Evolutionary conservation across 2,797 vertebrate genomes (phyloP), one percentile per base, ranked within the genome.

Genomic region (Rhinogobio ventralis): DNA sequence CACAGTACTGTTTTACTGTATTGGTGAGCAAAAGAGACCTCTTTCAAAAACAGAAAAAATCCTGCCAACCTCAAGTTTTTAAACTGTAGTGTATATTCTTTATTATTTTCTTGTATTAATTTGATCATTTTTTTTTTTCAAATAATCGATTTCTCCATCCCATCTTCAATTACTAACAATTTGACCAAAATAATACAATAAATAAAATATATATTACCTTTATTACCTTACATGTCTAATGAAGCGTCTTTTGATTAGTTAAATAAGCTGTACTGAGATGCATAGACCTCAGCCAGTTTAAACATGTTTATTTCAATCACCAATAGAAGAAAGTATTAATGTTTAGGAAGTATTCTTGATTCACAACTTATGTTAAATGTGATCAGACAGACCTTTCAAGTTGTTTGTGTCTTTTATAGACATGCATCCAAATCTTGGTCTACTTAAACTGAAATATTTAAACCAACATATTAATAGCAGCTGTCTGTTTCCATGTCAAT

Each of bases 401-500:
- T 10, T 17, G 46, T 80, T 36, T 66, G 42, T 67, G 42, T 36
- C 2, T 14, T 45, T 39, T 42, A 7, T 6, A 14, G 8, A 30
- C 25, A 73, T 25, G 11, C 25, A 68, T 64, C 14, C 11, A 75
- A 66, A 36, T 66, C 10, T 73, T 64, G 19, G 8, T 42, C 9
- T 71, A 36, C 36, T 39, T 53, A 42, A 69, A 69, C 66, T 55
- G 23, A 69, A 13, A 23, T 13, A 71, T 81, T 57, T 71, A 57
- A 79, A 67, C 28, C 13, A 25, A 46, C 67, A 72, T 60, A n/a
- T 6, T 28, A 30, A 42, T 72, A 72, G 68, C 33, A 76, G 73
- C 49, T 67, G 73, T 42, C n/a, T 57, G n/a, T 68, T 74, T 73
- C 19, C 19, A 49, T 57, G 66, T 72, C 51, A 66, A 30, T 67